Base-by-base conservation (phyloP, 2,888 invertebrate genomes). In the Gryllus longicercus region DNA sequence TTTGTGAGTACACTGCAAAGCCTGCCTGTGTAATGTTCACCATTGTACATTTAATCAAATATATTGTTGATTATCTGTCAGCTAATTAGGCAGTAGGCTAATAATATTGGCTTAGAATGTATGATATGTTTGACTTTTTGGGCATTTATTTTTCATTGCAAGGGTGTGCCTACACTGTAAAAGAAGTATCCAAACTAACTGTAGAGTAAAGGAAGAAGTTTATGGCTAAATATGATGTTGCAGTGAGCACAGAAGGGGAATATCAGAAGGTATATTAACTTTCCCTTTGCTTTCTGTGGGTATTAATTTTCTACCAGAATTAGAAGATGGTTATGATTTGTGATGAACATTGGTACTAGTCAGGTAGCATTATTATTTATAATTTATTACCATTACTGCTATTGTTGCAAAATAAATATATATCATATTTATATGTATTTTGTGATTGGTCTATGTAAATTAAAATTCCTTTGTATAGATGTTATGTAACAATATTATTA, bases 331-430 rank as follows among this genome's bases (percentile, higher is more conserved):
- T 63, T 63, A 63, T 18, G 63, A 63, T 63, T 63, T 63, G 63
- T 63, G 63, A 63, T 63, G 63, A 63, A 5, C n/a, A 63, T 63
- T 63, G 63, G 63, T 63, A 63, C 63, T 63, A 63, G 63, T 63
- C 63, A 63, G n/a, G 63, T 63, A 63, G 63, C 63, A 63, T 63
- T 63, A 16, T 63, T 63, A 63, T 63, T 63, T 63, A 63, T 63
- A 63, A 63, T 63, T 63, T 63, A 63, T 63, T 63, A 63, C 63
- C n/a, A 14, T 63, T n/a, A 63, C 14, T 63, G 63, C 63, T 63
- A 63, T 63, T 63, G 63, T n/a, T 63, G n/a, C n/a, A 63, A 63
- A 63, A 63, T 63, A 63, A 63, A 63, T 63, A 63, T 63, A 63
- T 63, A 63, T 63, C 63, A 63, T 63, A 63, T 63, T 63, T 63